Base-by-base conservation (phyloP, 2,888 invertebrate species). In the Zhuqinia jingwanae region DNA sequence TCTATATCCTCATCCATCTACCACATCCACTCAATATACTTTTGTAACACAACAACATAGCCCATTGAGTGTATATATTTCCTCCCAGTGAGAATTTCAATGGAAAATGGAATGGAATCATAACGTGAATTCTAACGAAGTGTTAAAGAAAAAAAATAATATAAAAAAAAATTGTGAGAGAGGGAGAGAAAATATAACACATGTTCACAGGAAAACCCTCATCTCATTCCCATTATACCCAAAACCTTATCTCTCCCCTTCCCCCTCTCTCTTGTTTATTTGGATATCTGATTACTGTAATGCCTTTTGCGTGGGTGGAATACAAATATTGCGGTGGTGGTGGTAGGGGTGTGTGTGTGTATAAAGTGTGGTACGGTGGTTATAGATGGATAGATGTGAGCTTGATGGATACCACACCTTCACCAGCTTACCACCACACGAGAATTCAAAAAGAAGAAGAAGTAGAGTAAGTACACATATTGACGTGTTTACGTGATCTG, bases 251-350 rank as follows among this genome's bases (percentile, higher is more conserved):
- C 75, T 11, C n/a, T 30, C 20, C 50, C n/a, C 20, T 20, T 58
- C 13, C 20, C 20, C 13, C 58, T 25, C 36, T 36, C 30, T 75
- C 75, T 75, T 75, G 75, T 75, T 75, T 75, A 75, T 75, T 53
- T 75, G 75, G 75, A 75, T 75, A 75, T 75, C 75, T 75, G 75
- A 75, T 75, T 75, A 75, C 75, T 17, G 53, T 75, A 75, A 75
- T 75, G 75, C 75, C 30, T 30, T 53, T 53, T 50, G 20, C 30
- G 53, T 75, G 75, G 27, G 8, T 53, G 17, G 75, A 75, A 75
- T 75, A 75, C 75, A 75, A 75, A 75, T 47, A 68, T 22, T 1
- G 2, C 30, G 30, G 30, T 13, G 27, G 11, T 58, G 58, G n/a
- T 63, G 15, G 27, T 27, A 10, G 15, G 30, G 36, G 1, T 42